Conservation (phyloP, 2,888 invertebrate genomes). For the Smittia sp. region DNA sequence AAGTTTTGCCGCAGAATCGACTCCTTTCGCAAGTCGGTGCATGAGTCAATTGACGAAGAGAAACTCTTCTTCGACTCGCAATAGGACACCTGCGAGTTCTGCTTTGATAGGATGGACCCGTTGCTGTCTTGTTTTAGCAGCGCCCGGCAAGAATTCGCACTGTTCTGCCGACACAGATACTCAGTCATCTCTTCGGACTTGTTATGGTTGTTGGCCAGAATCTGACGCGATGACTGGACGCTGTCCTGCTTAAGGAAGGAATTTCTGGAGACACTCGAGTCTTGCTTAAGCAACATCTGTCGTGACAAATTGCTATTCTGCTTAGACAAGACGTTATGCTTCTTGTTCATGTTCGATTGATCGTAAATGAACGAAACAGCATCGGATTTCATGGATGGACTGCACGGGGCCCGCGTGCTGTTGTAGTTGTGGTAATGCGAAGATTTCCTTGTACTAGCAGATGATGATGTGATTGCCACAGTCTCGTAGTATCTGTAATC, state of each 20-base stretch:
- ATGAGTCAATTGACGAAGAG: slow-evolving; percentile 44
- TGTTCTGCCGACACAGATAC: slow-evolving; percentile 45
- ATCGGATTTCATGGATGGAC: slow-evolving; percentile 56
- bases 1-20: slow-evolving; percentile 49
- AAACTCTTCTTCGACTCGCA: slow-evolving; percentile 51
- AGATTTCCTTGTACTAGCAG: slow-evolving; percentile 79
- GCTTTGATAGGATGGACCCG: slow-evolving; percentile 52
- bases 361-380: slow-evolving; percentile 60
- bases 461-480: slow-evolving; percentile 80
- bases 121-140: slow-evolving; percentile 53
- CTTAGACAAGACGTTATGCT: slow-evolving; percentile 51
- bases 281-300: slow-evolving; percentile 50
- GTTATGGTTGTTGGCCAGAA: slow-evolving; percentile 31
- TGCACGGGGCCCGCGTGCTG: slow-evolving; percentile 55
- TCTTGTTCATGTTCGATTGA: slow-evolving; percentile 46
- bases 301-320: slow-evolving; percentile 53
- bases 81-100: slow-evolving; percentile 54
- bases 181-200: slow-evolving; percentile 35
- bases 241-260: slow-evolving; percentile 53
- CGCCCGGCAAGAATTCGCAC: slow-evolving; percentile 52
- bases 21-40: slow-evolving; percentile 46
- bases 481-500: slow-evolving; percentile 70
- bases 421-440: slow-evolving; percentile 77
- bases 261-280: slow-evolving; percentile 53
- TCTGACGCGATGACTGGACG: slow-evolving; percentile 45